phyloP scores from a whole-genome alignment of 2,113 vertebrate species.

The Hyaena hyaena region DNA sequence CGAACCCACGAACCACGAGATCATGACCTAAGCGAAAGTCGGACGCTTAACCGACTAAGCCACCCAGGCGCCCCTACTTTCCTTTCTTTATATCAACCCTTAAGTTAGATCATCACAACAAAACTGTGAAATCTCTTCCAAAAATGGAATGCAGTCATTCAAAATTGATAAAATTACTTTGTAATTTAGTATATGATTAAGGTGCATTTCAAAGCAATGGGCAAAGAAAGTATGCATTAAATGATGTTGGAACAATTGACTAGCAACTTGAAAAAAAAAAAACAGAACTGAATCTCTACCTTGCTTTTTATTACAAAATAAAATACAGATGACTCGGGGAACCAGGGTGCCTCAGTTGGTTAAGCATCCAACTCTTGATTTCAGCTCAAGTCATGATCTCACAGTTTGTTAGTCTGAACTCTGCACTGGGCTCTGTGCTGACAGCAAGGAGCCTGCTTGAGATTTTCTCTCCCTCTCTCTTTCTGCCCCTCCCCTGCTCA shows the following conservation, averaged over 20 bases:
- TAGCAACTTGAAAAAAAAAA: background rate
- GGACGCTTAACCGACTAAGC: too few relatives aligned
- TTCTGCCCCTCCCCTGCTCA: too few relatives aligned
- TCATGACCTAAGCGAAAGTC: too few relatives aligned
- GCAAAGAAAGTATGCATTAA: background rate
- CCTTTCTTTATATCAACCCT: background rate
- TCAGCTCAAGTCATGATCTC: too few relatives aligned
- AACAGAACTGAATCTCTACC: background rate
- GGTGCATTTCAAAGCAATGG: background rate
- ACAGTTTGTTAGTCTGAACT: too few relatives aligned
- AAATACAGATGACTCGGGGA: background rate
- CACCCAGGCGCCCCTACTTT: background rate
- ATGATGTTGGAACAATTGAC: background rate
- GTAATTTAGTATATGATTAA: background rate
- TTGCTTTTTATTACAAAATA: constrained; percentile 9
- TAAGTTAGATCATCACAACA: background rate
- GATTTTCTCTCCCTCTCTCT: too few relatives aligned
- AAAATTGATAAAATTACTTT: constrained; percentile 17
- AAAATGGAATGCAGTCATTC: background rate
- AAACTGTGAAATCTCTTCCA: background rate
- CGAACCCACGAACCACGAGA: too few relatives aligned
- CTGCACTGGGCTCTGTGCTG: too few relatives aligned
- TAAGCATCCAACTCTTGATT: too few relatives aligned
- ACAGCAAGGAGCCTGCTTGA: too few relatives aligned
- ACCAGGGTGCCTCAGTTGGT: too few relatives aligned